phyloP scores from a whole-genome alignment of 2,888 invertebrate species.

The Ceraclea dissimilis region DNA sequence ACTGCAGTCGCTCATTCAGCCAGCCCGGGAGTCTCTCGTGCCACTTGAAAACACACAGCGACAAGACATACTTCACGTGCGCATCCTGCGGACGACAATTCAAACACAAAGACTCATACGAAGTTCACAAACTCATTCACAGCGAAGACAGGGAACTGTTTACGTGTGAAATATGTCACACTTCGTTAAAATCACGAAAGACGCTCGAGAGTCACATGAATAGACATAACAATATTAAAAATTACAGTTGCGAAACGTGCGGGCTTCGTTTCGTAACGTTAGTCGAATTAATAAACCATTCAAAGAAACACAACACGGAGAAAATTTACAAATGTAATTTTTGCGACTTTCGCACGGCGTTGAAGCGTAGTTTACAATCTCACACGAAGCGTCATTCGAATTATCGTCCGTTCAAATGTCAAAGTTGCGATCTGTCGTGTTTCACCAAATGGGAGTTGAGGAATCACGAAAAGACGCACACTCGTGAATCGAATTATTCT shows the following conservation, averaged over 20 bases:
- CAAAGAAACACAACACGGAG: conserved; percentile 35
- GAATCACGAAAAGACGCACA: conserved; percentile 40
- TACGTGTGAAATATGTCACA: conserved; percentile 39
- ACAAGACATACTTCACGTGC: conserved; percentile 38
- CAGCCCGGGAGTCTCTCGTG: conserved; percentile 41
- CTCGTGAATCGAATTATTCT: conserved; percentile 39
- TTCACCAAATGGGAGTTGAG: conserved; percentile 38
- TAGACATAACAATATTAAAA: conserved; percentile 41
- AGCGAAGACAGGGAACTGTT: conserved; percentile 32
- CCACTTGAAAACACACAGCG: conserved; percentile 41
- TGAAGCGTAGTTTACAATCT: conserved; percentile 31
- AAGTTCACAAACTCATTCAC: conserved; percentile 41
- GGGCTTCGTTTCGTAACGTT: conserved; percentile 43
- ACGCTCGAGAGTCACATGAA: conserved; percentile 39
- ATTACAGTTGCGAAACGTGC: conserved; percentile 45
- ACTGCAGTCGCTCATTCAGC: conserved; percentile 42
- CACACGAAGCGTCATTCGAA: conserved; percentile 43
- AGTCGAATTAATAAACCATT: conserved; percentile 42
- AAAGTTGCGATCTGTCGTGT: conserved; percentile 35
- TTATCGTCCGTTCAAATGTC: conserved; percentile 39
- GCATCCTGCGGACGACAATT: conserved; percentile 44
- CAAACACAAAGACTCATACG: conserved; percentile 41
- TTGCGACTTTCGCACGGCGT: conserved; percentile 37
- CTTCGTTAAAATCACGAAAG: conserved; percentile 38
- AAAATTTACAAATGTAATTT: conserved; percentile 39